Base-by-base conservation (phyloP, 2,888 invertebrate species). In the Cantharis nigra region DNA sequence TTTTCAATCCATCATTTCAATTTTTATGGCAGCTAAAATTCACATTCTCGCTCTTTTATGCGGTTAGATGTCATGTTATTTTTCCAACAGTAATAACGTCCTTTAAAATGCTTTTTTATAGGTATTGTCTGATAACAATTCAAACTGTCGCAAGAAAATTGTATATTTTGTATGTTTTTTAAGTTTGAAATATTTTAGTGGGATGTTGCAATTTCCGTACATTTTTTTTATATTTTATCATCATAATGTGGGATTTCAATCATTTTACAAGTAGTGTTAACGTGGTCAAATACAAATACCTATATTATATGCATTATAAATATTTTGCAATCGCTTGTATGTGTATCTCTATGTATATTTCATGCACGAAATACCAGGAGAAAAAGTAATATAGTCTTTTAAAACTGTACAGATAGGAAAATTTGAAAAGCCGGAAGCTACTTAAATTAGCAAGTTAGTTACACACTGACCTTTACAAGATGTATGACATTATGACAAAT, bases 1-100 rank as follows among this genome's bases (percentile, higher is more conserved):
- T 81, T 80, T 80, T 81, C 80, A 77, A 81, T 80, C 78, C 82
- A 81, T 82, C 80, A 82, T 80, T 81, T 82, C 81, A 82, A 82
- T 82, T 82, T 78, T 82, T 81, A 82, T 79, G 81, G 79, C 76
- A 79, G 79, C 74, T 77, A 81, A 79, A 82, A 80, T 80, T 79
- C 81, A 72, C 79, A 74, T 81, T 81, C 75, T 72, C 78, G 72
- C 72, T 71, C 70, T 69, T 76, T 78, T 78, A 74, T 78, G 74
- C 64, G 75, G 78, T 64, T 78, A 71, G 72, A 75, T 78, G 75
- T 78, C 78, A 78, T 72, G 78, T 78, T 75, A 75, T 72, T 78
- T 78, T 73, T 75, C 70, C 65, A 75, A 72, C 72, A 78, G 70
- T 75, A 78, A 72, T 75, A 77, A 74, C 71, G 70, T 75, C 72